phyloP scores from a whole-genome alignment of 2,888 invertebrate species.

The Galeopsomyia nigrocyanea region DNA sequence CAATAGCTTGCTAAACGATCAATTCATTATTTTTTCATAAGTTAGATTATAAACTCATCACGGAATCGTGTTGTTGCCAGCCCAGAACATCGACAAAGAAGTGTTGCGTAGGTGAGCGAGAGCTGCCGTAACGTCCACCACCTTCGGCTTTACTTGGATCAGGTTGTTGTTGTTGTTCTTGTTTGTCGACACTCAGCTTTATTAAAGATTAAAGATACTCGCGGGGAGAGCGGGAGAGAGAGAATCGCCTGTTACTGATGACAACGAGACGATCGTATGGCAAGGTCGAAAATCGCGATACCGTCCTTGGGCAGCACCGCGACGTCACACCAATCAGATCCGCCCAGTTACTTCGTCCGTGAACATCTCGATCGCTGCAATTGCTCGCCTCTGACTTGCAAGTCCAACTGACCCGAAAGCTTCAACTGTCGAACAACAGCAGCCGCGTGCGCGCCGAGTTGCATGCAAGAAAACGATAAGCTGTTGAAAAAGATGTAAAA shows the following conservation, averaged over 20 bases:
- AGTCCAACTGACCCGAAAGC: slow-evolving; percentile 36
- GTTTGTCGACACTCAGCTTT: too few species aligned
- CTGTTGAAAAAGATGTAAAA: slow-evolving; percentile 1
- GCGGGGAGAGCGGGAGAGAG: neutral
- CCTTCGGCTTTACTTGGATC: too few species aligned
- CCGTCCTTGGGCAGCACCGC: slow-evolving; percentile 15
- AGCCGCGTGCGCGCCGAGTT: slow-evolving; percentile 1
- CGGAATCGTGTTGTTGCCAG: too few species aligned
- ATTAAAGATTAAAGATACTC: neutral
- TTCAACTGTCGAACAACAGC: too few species aligned
- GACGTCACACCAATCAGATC: neutral
- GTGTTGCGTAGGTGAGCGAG: neutral
- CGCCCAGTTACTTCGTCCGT: slow-evolving; percentile 1
- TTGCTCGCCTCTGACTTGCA: neutral
- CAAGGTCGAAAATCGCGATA: slow-evolving; percentile 27
- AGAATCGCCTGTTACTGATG: neutral
- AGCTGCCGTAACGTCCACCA: too few species aligned
- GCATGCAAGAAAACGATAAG: neutral
- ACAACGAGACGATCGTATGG: slow-evolving; percentile 11
- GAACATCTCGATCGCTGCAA: neutral
- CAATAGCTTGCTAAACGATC: too few species aligned
- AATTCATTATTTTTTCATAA: too few species aligned
- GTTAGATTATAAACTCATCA: too few species aligned
- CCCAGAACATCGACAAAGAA: too few species aligned
- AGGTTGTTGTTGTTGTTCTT: too few species aligned